phyloP scores from a whole-genome alignment of 2,797 vertebrate species.

The Acipenser transmontanus region DNA sequence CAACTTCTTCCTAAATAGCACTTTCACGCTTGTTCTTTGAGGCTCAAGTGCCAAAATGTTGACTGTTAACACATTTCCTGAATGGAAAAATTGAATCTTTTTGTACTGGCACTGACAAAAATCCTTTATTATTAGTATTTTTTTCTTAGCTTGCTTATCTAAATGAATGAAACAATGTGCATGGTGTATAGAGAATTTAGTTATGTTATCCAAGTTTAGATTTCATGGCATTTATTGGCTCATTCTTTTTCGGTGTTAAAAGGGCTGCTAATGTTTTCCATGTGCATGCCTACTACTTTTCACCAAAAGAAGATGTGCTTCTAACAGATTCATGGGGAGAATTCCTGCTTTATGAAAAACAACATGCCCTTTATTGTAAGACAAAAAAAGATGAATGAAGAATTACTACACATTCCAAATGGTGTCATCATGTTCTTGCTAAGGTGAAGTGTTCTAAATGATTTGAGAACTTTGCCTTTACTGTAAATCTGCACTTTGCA shows the following conservation, averaged over 20 bases:
- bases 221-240: slow-evolving; percentile 55
- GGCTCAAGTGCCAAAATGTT: too few relatives aligned
- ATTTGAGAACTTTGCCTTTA: not conserved
- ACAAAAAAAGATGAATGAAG: slow-evolving; percentile 22
- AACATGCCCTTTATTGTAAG: slow-evolving; percentile 24
- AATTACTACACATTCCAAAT: not conserved
- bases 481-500: not conserved
- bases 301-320: slow-evolving; percentile 46
- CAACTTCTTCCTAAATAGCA: too few relatives aligned
- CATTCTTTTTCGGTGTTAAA: slow-evolving; percentile 46
- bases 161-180: too few relatives aligned
- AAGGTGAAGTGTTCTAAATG: not conserved
- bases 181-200: slow-evolving; percentile 25
- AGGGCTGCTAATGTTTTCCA: slow-evolving; percentile 53
- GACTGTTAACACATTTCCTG: too few relatives aligned
- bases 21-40: too few relatives aligned
- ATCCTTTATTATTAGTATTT: too few relatives aligned
- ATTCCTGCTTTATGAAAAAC: slow-evolving; percentile 37
- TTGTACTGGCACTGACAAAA: too few relatives aligned
- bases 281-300: slow-evolving; percentile 44
- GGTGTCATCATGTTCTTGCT: not conserved
- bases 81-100: too few relatives aligned
- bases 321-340: slow-evolving; percentile 46
- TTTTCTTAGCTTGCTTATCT: too few relatives aligned
- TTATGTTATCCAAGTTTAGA: slow-evolving; percentile 27